Conservation (phyloP, 2,797 vertebrate genomes). For the Spinibarbus caldwelli region DNA sequence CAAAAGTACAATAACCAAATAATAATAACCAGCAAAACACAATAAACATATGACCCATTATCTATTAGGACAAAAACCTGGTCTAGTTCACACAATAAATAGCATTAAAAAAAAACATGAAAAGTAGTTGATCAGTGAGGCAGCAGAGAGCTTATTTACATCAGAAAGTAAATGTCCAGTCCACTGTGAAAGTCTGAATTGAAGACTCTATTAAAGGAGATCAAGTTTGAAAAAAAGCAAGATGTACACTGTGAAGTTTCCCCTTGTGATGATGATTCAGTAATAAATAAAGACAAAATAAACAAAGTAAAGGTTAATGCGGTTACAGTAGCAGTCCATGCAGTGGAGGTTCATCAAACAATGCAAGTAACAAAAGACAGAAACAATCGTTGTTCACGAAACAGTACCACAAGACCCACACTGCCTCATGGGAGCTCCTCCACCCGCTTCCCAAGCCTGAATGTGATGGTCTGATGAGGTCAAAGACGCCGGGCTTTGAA, state of each 20-base stretch:
- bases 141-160: constrained; percentile 41
- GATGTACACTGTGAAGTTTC: constrained; percentile 19
- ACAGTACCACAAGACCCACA: constrained; percentile 34
- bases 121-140: constrained; percentile 28
- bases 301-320: constrained; percentile 36
- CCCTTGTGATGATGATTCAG: neutral
- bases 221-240: neutral
- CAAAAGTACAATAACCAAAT: neutral
- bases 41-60: constrained; percentile 8
- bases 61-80: constrained; percentile 40
- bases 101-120: constrained; percentile 11
- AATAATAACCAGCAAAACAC: constrained; percentile 30
- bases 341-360: constrained; percentile 24
- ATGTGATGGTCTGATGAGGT: constrained; percentile 47
- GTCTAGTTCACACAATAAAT: constrained; percentile 43
- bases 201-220: neutral
- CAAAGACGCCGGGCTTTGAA: constrained; percentile 9
- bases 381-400: constrained; percentile 18
- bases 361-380: constrained; percentile 32
- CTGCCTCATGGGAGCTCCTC: constrained; percentile 22
- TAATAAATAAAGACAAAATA: constrained; percentile 25
- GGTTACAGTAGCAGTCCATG: constrained; percentile 41
- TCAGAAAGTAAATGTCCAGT: constrained; percentile 45
- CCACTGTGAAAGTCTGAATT: neutral
- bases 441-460: constrained; percentile 53